Percentiles rank a stretch among this genome's conserved stretches.
These are phyloP conservation scores for Andricus grossulariae DNA, from an alignment of 1,140 invertebrate genomes.

Conservation along the genomic window DNA sequence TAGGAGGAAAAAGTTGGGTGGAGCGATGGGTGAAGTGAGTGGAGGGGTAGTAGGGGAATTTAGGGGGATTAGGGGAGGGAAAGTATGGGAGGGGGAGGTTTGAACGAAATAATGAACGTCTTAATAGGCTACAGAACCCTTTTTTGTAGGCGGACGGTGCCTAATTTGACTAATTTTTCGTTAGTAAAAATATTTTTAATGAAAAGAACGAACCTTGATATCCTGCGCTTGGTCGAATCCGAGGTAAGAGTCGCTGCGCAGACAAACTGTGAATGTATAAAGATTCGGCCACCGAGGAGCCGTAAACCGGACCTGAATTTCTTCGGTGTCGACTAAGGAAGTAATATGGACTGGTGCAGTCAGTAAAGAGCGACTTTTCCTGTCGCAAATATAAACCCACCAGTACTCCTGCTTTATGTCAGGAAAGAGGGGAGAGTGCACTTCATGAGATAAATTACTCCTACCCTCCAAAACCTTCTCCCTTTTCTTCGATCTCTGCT, in stretches of 20 bases:
- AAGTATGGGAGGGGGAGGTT: no score
- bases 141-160: no score
- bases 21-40: no score
- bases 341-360: conserved; percentile 95
- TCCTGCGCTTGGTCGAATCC: conserved; percentile 94
- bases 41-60: no score
- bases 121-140: no score
- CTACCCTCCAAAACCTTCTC: conserved; percentile 94
- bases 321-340: conserved; percentile 85
- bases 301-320: conserved; percentile 94
- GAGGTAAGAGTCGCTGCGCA: conserved; percentile 94
- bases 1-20: no score
- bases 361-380: conserved; percentile 91
- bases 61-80: no score
- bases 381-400: conserved; percentile 99
- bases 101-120: no score
- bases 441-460: conserved; percentile 94
- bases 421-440: conserved; percentile 97
- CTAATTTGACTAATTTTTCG: no score
- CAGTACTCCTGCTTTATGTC: conserved; percentile 98
- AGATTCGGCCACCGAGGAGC: conserved; percentile 94
- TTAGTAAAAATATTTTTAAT: not conserved
- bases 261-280: conserved; percentile 95
- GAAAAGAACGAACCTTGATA: conserved; percentile 82
- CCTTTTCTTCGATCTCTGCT: conserved; percentile 85